Conservation (phyloP, 2,888 invertebrate species). For the Brachyptera putata region DNA sequence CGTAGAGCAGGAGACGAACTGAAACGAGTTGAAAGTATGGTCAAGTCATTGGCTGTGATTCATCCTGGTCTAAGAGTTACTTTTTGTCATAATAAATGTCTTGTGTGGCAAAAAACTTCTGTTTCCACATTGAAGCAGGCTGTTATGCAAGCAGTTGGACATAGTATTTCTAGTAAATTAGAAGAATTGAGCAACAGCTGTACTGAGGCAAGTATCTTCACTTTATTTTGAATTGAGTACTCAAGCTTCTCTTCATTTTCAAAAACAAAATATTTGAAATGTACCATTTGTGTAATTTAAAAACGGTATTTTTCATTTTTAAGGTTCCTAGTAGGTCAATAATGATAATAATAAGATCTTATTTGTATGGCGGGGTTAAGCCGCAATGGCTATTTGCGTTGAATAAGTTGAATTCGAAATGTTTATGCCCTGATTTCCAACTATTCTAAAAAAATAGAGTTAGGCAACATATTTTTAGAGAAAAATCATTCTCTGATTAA, state of each 20-base stretch:
- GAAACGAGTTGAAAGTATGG: slow-evolving; percentile 49
- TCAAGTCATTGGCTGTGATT: slow-evolving; percentile 51
- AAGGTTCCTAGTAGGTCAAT: no score
- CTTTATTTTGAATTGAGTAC: not conserved
- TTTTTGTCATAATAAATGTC: slow-evolving; percentile 47
- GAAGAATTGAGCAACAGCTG: slow-evolving; percentile 36
- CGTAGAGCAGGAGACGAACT: slow-evolving; percentile 50
- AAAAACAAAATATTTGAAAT: not conserved
- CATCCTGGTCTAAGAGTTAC: slow-evolving; percentile 48
- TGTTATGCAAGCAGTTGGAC: slow-evolving; percentile 40
- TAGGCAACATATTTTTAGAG: no score
- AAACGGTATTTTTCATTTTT: no score
- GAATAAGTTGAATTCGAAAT: no score
- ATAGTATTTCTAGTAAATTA: slow-evolving; percentile 37
- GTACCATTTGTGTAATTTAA: not conserved
- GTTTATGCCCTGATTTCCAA: no score
- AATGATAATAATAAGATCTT: no score
- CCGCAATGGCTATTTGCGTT: no score
- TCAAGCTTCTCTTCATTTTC: not conserved
- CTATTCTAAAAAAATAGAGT: no score
- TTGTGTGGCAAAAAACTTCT: slow-evolving; percentile 49
- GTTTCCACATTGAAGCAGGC: slow-evolving; percentile 42
- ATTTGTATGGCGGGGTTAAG: no score
- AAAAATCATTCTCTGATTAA: no score
- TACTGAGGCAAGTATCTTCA: slow-evolving; percentile 37